phyloP scores from a whole-genome alignment of 2,797 vertebrate genomes.

The Falco cherrug region DNA sequence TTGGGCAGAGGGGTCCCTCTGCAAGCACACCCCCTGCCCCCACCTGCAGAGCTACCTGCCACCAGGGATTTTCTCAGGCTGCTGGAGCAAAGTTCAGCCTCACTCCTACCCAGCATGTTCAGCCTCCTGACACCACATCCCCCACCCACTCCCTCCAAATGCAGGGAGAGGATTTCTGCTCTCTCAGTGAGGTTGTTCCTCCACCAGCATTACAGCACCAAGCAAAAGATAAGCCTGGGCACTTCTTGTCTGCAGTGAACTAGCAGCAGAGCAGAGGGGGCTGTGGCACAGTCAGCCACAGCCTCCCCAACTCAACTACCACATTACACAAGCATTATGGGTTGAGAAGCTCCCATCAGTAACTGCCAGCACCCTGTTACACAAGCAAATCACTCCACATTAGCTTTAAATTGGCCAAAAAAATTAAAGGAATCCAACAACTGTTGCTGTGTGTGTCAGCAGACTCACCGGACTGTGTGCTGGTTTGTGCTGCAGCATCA shows the following conservation, averaged over 20 bases:
- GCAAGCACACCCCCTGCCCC: not conserved
- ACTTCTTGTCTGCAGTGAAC: slow-evolving; percentile 46
- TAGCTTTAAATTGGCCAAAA: not conserved
- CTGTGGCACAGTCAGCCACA: slow-evolving; percentile 33
- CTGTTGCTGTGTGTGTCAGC: slow-evolving; percentile 72
- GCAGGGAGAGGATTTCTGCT: not conserved
- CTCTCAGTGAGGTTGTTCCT: not conserved
- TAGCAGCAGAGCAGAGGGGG: slow-evolving; percentile 28
- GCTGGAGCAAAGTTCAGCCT: not conserved
- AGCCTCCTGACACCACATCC: slow-evolving; percentile 36
- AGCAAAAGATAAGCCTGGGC: slow-evolving; percentile 54
- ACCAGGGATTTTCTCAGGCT: not conserved
- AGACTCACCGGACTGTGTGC: slow-evolving; percentile 91
- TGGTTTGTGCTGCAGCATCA: slow-evolving; percentile 85
- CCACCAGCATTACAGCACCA: not conserved
- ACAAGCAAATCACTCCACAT: not conserved
- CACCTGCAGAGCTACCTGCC: not conserved
- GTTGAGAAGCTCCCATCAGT: not conserved
- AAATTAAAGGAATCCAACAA: slow-evolving; percentile 62
- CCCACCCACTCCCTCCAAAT: slow-evolving; percentile 14
- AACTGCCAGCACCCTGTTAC: slow-evolving; percentile 31
- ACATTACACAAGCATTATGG: not conserved
- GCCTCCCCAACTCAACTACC: not conserved
- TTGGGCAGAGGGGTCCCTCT: accelerated
- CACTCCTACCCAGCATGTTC: not conserved